These are phyloP conservation scores for Fabriciana adippe DNA, from an alignment of 2,888 invertebrate genomes.

Conservation along the genomic window DNA sequence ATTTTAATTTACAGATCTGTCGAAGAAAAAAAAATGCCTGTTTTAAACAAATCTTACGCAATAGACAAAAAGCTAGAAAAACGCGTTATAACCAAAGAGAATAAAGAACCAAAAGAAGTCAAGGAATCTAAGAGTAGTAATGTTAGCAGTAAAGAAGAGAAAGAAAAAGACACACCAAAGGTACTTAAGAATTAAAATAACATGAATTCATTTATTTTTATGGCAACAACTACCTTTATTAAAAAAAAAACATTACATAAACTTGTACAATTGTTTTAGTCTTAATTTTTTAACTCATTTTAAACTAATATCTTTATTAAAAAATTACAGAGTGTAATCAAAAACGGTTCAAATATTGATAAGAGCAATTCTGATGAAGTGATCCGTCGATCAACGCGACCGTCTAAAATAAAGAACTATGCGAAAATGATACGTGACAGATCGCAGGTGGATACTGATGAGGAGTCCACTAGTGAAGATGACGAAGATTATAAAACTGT, in stretches of 20 bases:
- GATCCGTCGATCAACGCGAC: constrained; percentile 75
- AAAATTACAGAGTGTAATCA: constrained; percentile 52
- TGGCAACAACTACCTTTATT: too few relatives aligned
- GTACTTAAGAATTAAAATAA: constrained; percentile 5
- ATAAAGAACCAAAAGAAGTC: constrained; percentile 66
- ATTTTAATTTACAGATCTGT: constrained; percentile 46
- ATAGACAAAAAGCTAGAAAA: constrained; percentile 61
- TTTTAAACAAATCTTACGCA: constrained; percentile 45
- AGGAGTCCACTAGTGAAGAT: constrained; percentile 43
- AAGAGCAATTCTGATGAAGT: constrained; percentile 56
- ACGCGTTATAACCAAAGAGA: constrained; percentile 62
- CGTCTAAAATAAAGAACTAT: constrained; percentile 80
- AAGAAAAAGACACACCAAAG: constrained; percentile 46
- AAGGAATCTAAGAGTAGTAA: constrained; percentile 55
- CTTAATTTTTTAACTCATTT: background rate
- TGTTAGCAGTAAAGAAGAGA: constrained; percentile 52
- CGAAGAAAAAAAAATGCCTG: constrained; percentile 58
- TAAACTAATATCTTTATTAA: background rate
- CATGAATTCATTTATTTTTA: background rate
- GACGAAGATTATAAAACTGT: constrained; percentile 41
- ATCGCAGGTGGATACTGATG: constrained; percentile 48
- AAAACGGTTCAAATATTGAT: constrained; percentile 58
- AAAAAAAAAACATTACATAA: too few relatives aligned
- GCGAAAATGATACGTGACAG: constrained; percentile 80
- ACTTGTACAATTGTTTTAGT: too few relatives aligned